A percentile compares a stretch with the other conserved stretches of the same genome.
phyloP scores from a whole-genome alignment of 2,888 invertebrate species.

The Stenotaenia linearis region DNA sequence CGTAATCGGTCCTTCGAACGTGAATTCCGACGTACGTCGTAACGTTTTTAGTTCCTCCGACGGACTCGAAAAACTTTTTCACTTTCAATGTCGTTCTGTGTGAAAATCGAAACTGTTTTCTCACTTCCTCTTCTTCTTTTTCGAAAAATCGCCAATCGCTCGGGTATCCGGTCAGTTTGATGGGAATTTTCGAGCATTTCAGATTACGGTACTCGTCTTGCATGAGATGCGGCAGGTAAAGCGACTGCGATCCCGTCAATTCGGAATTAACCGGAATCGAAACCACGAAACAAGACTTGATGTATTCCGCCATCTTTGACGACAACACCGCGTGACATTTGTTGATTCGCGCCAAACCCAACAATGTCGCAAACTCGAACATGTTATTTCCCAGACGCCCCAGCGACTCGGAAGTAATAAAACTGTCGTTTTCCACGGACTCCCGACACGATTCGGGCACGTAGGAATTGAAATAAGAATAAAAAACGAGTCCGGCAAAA shows the following conservation, averaged over 20 bases:
- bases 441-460: too few species aligned
- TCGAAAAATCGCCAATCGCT: conserved; percentile 34
- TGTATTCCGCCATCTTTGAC: background rate
- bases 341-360: conserved; percentile 17
- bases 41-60: background rate
- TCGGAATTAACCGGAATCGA: background rate
- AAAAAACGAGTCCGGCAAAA: too few species aligned
- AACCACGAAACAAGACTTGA: background rate
- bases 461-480: too few species aligned
- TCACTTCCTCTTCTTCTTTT: conserved; percentile 28
- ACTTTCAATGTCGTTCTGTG: too few species aligned
- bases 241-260: background rate
- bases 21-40: conserved; percentile 36
- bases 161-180: conserved; percentile 30
- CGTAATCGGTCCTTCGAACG: conserved; percentile 36
- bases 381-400: conserved; percentile 37
- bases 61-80: background rate
- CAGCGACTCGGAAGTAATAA: background rate
- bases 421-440: background rate
- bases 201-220: background rate
- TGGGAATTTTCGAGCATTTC: background rate
- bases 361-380: conserved; percentile 36
- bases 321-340: background rate
- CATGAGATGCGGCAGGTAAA: background rate
- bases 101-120: conserved; percentile 34